Percentiles rank a stretch among this genome's conserved stretches.
phyloP scores from a whole-genome alignment of 2,113 vertebrate genomes.

The Semnopithecus entellus region DNA sequence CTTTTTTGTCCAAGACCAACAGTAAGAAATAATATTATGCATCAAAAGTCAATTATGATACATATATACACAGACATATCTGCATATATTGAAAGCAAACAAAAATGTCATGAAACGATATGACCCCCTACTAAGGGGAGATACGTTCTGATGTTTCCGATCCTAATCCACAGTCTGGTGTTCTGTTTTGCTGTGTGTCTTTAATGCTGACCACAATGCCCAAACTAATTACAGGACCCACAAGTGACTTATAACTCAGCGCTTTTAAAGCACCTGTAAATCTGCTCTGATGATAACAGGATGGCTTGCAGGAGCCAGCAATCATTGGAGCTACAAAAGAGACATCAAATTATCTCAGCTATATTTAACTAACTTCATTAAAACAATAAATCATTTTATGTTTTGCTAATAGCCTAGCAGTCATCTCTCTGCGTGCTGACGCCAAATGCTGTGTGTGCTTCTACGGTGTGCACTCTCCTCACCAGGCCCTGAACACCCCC shows the following conservation, averaged over 20 bases:
- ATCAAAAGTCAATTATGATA: neutral
- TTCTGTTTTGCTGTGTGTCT: neutral
- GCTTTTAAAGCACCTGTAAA: neutral
- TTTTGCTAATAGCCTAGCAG: neutral
- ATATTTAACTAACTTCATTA: neutral
- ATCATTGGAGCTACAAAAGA: neutral
- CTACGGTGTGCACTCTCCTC: neutral
- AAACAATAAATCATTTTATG: neutral
- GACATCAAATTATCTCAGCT: neutral
- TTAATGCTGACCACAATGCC: neutral
- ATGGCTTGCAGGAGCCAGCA: neutral
- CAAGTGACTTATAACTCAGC: neutral
- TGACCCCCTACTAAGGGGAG: neutral
- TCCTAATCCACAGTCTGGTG: neutral
- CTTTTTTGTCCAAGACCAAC: neutral
- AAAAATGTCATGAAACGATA: neutral
- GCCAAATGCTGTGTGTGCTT: fast-evolving
- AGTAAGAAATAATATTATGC: neutral
- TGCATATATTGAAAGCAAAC: neutral
- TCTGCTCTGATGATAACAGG: neutral
- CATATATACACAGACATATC: neutral
- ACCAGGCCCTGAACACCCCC: too few species aligned
- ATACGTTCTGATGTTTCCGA: neutral
- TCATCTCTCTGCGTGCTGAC: neutral
- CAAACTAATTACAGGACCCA: neutral